phyloP scores from a whole-genome alignment of 2,888 invertebrate species.

The Yponomeuta evonymella region DNA sequence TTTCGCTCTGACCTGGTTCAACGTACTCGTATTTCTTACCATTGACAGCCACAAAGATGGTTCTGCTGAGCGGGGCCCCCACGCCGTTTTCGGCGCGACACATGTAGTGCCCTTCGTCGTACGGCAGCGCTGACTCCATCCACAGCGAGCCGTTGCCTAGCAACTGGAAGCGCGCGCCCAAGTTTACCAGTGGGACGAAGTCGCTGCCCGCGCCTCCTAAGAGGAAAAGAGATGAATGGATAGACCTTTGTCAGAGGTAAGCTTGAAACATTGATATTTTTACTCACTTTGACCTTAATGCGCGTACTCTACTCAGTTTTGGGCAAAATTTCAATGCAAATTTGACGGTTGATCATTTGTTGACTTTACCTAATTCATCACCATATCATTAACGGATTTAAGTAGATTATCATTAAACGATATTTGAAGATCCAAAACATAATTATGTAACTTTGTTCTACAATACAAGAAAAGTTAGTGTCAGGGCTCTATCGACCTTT shows the following conservation, averaged over 20 bases:
- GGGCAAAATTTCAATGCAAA: no score
- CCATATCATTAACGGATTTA: no score
- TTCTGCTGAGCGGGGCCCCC: slow-evolving; percentile 87
- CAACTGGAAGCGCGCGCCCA: slow-evolving; percentile 77
- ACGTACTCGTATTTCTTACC: slow-evolving; percentile 69
- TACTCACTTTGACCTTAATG: no score
- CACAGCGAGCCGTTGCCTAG: slow-evolving; percentile 84
- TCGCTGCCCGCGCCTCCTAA: slow-evolving; percentile 80
- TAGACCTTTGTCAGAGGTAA: neutral
- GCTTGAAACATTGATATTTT: neutral
- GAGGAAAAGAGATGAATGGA: slow-evolving; percentile 11
- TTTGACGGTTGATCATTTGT: no score
- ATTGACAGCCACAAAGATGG: slow-evolving; percentile 87
- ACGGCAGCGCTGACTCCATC: slow-evolving; percentile 83
- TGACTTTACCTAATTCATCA: no score
- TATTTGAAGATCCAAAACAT: no score
- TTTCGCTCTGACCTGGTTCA: no score
- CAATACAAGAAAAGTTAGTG: no score
- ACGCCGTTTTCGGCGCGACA: slow-evolving; percentile 91
- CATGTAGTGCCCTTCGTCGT: slow-evolving; percentile 89
- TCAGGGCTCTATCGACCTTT: no score
- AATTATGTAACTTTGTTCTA: no score
- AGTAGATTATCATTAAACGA: no score
- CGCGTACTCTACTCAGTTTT: no score
- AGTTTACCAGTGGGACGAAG: slow-evolving; percentile 79